Evolutionary conservation across 37 sponge, comb jelly and placozoan genomes (phyloP), one percentile per base, ranked within the genome.

Genomic region (Oscarella lobularis): DNA sequence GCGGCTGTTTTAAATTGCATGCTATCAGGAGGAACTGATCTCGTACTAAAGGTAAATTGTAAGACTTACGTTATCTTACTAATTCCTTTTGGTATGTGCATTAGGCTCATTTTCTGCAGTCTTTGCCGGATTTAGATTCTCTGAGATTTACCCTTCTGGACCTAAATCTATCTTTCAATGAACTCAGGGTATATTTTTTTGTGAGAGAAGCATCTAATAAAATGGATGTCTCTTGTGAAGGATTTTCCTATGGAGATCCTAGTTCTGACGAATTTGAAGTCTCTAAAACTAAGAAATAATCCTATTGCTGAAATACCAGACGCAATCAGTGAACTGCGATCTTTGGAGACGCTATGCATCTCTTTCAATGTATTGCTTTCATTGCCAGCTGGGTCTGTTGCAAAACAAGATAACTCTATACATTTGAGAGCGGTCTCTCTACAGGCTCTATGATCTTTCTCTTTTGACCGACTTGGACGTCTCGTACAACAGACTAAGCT

Each of bases 151-250:
- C 92, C 3, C 83, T 95, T 38, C 83, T 84, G 14, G 80, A 82
- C 69, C 86, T 95, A 68, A 95, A 95, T 60, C 74, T 95, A 0
- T 95, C 96, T 40, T 95, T 89, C 84, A 95, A 95, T 48, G 66
- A 79, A n/a, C 55, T 95, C 39, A 81, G 73, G 69, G 87, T 91
- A 2, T 4, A 37, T 29, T 3, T 76, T 27, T 20, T 65, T 37
- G 55, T 3, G 70, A 27, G 32, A 31, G 31, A 40, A 3, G 76
- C 36, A 78, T 39, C 39, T 66, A 0, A 20, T 0, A 4, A 0
- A 38, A 39, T 32, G 1, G 3, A 34, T 69, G n/a, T n/a, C n/a
- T n/a, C n/a, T n/a, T n/a, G 37, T 66, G 2, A 69, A 88, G 89
- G 80, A 38, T 0, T 88, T 95, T 69, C 96, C 96, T 6, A 6